phyloP scores from a whole-genome alignment of 37 sponge, comb jelly and placozoan genomes.

The Lycopodina hypogea region DNA sequence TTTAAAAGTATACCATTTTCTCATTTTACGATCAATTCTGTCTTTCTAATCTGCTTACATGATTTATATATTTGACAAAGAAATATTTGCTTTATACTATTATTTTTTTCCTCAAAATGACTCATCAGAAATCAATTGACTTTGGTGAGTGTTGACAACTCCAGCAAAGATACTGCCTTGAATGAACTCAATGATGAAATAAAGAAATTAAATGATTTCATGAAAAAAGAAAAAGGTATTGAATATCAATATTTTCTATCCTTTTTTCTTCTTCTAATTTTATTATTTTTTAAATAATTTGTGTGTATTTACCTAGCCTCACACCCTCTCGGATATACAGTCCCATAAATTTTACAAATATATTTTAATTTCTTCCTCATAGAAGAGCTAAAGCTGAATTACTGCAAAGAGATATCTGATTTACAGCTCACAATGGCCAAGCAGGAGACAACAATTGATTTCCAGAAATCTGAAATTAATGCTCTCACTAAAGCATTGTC shows the following conservation, averaged over 20 bases:
- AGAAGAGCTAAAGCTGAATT: slow-evolving; percentile 6
- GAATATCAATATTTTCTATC: not conserved
- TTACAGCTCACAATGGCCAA: slow-evolving; percentile 18
- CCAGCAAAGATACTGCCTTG: not conserved
- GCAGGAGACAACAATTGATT: slow-evolving; percentile 12
- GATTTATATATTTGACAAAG: no score
- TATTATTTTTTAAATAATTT: no score
- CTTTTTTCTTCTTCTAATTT: no score
- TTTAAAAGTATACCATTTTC: no score
- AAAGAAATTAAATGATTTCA: not conserved
- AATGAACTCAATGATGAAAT: not conserved
- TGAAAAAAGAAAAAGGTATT: slow-evolving; percentile 13
- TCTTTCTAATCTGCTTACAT: no score
- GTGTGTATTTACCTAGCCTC: no score
- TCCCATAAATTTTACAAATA: not conserved
- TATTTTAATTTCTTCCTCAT: not conserved
- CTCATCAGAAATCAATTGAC: slow-evolving; percentile 26
- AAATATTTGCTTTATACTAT: not conserved
- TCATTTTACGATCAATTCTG: no score
- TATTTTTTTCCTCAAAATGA: not conserved
- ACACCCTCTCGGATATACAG: no score
- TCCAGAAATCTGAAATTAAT: slow-evolving; percentile 5
- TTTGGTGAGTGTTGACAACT: slow-evolving; percentile 1
- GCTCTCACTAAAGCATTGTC: slow-evolving; percentile 1
- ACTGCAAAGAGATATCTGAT: slow-evolving; percentile 3